Conservation (phyloP, 2,113 vertebrate genomes). For the Lycocorax pyrrhopterus region DNA sequence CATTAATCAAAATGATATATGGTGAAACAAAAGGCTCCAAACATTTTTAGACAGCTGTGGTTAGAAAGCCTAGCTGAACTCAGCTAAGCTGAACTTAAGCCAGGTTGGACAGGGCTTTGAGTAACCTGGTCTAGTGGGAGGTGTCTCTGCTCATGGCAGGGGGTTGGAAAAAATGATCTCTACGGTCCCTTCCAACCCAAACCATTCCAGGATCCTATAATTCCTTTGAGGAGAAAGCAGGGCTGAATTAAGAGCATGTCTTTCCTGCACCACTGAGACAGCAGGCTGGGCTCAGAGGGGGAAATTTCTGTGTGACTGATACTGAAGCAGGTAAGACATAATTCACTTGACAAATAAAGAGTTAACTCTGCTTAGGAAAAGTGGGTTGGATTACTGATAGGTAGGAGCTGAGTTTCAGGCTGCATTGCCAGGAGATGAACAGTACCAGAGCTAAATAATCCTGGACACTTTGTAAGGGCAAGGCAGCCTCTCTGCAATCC, state of each 20-base stretch:
- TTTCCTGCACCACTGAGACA: neutral
- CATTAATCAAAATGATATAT: neutral
- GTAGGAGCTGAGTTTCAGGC: neutral
- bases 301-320: neutral
- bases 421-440: neutral
- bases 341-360: neutral
- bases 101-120: neutral
- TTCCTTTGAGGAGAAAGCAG: neutral
- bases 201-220: neutral
- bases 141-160: neutral
- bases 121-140: neutral
- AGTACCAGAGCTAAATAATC: neutral
- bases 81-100: neutral
- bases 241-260: neutral
- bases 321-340: neutral
- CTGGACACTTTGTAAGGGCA: accelerated
- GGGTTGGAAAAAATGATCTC: neutral
- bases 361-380: neutral
- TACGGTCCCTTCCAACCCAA: neutral
- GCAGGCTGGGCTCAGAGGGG: neutral
- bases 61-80: neutral
- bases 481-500: neutral
- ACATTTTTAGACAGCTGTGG: neutral
- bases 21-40: neutral
- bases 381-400: neutral